A percentile compares a stretch with the other conserved stretches of the same genome.
phyloP scores from a whole-genome alignment of 2,888 invertebrate genomes.

The Toxonevra muliebris region DNA sequence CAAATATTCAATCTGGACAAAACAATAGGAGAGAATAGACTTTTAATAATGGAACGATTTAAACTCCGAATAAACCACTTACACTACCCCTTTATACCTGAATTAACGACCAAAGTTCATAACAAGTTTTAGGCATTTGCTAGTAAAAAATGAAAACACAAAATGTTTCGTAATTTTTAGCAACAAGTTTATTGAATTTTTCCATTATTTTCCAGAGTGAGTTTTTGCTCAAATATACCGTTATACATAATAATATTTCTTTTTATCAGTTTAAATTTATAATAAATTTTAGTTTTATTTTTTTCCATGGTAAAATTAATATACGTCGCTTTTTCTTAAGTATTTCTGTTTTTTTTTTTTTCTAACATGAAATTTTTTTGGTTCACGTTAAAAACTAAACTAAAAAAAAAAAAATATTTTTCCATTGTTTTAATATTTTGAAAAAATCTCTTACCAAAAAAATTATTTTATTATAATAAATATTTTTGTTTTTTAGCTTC shows the following conservation, averaged over 20 bases:
- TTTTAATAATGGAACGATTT: too few species aligned
- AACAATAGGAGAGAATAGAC: too few species aligned
- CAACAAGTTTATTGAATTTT: constrained; percentile 62
- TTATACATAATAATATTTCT: constrained; percentile 23
- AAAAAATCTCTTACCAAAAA: constrained; percentile 6
- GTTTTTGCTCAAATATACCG: constrained; percentile 32
- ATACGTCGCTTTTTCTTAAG: too few species aligned
- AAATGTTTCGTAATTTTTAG: constrained; percentile 42
- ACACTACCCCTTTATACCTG: too few species aligned
- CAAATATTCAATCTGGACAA: too few species aligned
- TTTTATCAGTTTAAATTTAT: constrained; percentile 7
- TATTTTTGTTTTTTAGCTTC: too few species aligned
- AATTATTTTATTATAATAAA: constrained; percentile 5
- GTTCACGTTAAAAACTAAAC: constrained; percentile 11
- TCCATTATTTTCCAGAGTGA: constrained; percentile 25
- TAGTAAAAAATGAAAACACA: constrained; percentile 11
- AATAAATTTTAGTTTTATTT: constrained; percentile 20
- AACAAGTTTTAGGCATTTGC: too few species aligned
- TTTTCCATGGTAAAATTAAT: too few species aligned
- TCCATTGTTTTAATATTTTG: constrained; percentile 12
- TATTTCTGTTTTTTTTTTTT: constrained; percentile 12
- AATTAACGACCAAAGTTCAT: too few species aligned
- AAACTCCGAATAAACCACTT: too few species aligned
- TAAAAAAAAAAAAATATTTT: neutral
- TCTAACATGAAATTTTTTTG: constrained; percentile 19